These are phyloP conservation scores for Lymantria dispar DNA, from an alignment of 2,888 invertebrate species.

Conservation along the genomic window DNA sequence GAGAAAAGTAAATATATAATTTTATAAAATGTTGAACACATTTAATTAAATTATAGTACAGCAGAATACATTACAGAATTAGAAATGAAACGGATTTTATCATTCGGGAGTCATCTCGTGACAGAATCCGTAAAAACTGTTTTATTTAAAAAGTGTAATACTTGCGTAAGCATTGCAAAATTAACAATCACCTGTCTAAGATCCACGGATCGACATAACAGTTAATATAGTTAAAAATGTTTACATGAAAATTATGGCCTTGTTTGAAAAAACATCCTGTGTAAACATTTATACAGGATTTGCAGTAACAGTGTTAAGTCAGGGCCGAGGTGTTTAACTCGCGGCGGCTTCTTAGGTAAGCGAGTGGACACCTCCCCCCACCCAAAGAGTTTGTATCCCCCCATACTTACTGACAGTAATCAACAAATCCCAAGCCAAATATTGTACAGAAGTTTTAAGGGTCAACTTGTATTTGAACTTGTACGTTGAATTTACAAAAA, in stretches of 20 bases:
- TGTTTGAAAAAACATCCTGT: constrained; percentile 33
- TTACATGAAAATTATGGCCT: not conserved
- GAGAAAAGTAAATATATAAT: too few species aligned
- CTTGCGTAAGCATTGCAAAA: too few species aligned
- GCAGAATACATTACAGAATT: too few species aligned
- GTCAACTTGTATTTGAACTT: constrained; percentile 11
- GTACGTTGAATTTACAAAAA: not conserved
- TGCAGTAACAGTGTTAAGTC: constrained; percentile 44
- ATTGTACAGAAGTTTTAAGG: constrained; percentile 25
- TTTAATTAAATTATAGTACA: too few species aligned
- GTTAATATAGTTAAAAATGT: too few species aligned
- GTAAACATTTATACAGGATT: constrained; percentile 29
- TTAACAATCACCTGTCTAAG: too few species aligned
- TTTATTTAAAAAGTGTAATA: too few species aligned
- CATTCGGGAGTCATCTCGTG: too few species aligned
- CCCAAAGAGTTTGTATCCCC: constrained; percentile 4
- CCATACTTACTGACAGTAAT: constrained; percentile 32
- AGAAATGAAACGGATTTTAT: too few species aligned
- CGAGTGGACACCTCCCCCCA: constrained; percentile 49
- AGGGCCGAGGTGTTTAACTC: constrained; percentile 64
- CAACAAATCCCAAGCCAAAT: constrained; percentile 45
- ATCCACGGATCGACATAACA: too few species aligned
- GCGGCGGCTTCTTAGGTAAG: constrained; percentile 59
- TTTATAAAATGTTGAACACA: too few species aligned
- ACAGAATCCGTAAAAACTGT: too few species aligned